Evolutionary conservation across 53 echinoderm and acorn worm genomes (phyloP).

Genomic region (Mesocentrotus franciscanus): DNA sequence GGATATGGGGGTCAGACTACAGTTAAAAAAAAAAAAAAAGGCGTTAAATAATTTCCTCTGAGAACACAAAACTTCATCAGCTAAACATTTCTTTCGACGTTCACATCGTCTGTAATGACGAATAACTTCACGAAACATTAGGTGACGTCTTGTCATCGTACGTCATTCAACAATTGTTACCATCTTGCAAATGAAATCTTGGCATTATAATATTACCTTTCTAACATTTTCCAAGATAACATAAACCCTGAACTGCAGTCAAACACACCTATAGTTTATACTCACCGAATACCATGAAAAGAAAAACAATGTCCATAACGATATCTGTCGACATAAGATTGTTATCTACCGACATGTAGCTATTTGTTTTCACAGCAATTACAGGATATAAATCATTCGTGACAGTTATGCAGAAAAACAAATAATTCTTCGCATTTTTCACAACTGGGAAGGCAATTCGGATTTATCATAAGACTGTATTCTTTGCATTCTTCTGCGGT

Average conservation of each 20-base stretch:
- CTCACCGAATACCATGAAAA: background rate
- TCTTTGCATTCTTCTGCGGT: background rate
- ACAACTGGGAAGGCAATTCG: background rate
- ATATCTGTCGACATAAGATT: background rate
- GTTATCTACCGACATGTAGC: conserved; percentile 23
- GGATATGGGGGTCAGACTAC: too few relatives aligned
- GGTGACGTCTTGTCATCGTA: background rate
- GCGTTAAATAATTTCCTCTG: too few relatives aligned
- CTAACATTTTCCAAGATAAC: background rate
- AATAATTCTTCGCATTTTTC: conserved; percentile 48
- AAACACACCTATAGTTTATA: conserved; percentile 12
- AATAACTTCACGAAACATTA: conserved; percentile 37
- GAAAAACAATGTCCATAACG: background rate
- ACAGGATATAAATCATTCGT: conserved; percentile 38
- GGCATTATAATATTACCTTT: conserved; percentile 1
- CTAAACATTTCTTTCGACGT: background rate
- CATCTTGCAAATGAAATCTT: conserved; percentile 30
- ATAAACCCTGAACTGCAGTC: background rate
- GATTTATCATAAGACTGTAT: background rate
- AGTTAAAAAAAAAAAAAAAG: too few relatives aligned
- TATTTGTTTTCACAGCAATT: conserved; percentile 55
- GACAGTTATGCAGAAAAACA: conserved; percentile 46
- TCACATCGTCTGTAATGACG: conserved; percentile 6
- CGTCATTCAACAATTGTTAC: background rate
- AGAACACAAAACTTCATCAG: too few relatives aligned